A percentile compares a stretch with the other conserved stretches of the same genome.
phyloP scores from a whole-genome alignment of 1,140 invertebrate species.

The Sogatella furcifera region DNA sequence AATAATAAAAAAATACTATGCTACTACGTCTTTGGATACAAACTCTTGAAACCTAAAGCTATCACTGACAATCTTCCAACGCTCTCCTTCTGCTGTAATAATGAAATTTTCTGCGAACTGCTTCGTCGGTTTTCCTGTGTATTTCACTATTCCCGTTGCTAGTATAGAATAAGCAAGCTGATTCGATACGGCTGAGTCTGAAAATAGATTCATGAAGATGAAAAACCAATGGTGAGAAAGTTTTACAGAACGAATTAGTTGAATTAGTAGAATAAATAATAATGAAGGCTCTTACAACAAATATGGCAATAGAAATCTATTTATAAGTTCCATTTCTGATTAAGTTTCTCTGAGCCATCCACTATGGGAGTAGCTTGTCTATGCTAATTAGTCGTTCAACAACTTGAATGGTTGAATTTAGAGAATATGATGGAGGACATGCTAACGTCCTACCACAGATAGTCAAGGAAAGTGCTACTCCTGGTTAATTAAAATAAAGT shows the following conservation, averaged over 20 bases:
- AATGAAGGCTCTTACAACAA: too few species aligned
- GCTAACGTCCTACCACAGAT: too few species aligned
- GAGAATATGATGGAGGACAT: too few species aligned
- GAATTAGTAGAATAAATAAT: too few species aligned
- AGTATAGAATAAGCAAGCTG: constrained; percentile 63
- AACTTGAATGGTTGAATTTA: too few species aligned
- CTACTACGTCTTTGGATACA: neutral
- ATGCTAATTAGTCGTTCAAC: too few species aligned
- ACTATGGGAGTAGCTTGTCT: too few species aligned
- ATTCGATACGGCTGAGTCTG: constrained; percentile 44
- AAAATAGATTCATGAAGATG: neutral
- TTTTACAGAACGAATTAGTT: neutral
- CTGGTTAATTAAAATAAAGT: too few species aligned
- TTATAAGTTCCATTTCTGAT: too few species aligned
- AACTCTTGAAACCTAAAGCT: constrained; percentile 62
- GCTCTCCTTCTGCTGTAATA: constrained; percentile 67
- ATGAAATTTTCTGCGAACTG: constrained; percentile 69
- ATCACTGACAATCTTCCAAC: constrained; percentile 83
- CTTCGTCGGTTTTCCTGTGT: constrained; percentile 43
- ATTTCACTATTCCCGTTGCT: constrained; percentile 59
- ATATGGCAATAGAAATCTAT: too few species aligned
- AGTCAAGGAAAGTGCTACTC: too few species aligned
- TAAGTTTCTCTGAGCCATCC: too few species aligned
- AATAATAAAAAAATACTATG: neutral
- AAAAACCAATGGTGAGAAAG: constrained; percentile 1